phyloP scores from a whole-genome alignment of 2,888 invertebrate genomes.

The Lycophotia porphyrea region DNA sequence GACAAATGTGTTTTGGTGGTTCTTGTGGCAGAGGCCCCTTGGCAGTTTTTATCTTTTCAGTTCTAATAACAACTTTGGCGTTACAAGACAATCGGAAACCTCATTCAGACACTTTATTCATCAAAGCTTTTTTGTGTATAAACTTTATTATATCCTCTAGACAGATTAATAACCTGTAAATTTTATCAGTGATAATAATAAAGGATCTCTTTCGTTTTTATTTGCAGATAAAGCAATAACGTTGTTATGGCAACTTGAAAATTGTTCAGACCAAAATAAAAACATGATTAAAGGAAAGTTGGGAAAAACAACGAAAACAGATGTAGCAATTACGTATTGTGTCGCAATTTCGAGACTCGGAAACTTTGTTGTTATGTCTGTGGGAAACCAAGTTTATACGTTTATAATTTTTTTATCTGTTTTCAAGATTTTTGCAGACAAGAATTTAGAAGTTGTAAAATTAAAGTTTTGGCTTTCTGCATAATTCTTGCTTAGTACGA shows the following conservation, averaged over 20 bases:
- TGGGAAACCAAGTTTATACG: conserved; percentile 17
- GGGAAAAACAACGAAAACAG: conserved; percentile 35
- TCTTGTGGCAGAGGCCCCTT: background rate
- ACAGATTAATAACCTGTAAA: background rate
- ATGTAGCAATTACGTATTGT: conserved; percentile 45
- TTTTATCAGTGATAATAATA: background rate
- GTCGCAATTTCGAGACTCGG: conserved; percentile 18
- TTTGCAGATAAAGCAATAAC: conserved; percentile 28
- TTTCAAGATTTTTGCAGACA: conserved; percentile 20
- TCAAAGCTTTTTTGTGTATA: background rate
- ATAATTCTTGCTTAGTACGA: background rate
- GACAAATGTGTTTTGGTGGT: conserved; percentile 21
- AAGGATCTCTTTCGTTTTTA: conserved; percentile 14
- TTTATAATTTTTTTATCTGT: conserved; percentile 26
- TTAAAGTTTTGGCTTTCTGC: conserved; percentile 1
- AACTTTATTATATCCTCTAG: background rate
- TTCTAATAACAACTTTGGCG: background rate
- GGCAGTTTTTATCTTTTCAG: background rate
- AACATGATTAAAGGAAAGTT: conserved; percentile 43
- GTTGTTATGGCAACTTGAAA: conserved; percentile 34
- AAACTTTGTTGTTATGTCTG: conserved; percentile 35
- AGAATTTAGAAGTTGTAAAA: background rate
- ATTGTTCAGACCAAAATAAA: conserved; percentile 43
- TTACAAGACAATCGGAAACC: background rate
- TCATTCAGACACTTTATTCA: background rate